Percentiles rank a stretch among this genome's conserved stretches.
These are phyloP conservation scores for Albula glossodonta DNA, from an alignment of 2,113 vertebrate species.

Conservation along the genomic window DNA sequence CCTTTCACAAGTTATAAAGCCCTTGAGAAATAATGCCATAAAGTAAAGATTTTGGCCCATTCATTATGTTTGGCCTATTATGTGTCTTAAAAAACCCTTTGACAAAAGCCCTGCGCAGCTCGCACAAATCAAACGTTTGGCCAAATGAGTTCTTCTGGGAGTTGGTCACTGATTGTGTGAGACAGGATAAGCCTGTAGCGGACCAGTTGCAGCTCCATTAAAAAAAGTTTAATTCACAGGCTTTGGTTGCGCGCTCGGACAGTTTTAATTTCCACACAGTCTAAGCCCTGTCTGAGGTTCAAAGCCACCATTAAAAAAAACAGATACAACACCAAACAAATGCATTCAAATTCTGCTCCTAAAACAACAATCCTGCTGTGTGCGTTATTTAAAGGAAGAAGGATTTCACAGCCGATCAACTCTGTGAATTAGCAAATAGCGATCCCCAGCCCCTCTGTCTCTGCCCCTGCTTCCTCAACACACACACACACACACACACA, in stretches of 20 bases:
- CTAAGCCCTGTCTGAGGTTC: not conserved
- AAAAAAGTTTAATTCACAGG: conserved; percentile 2
- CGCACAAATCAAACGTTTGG: conserved; percentile 17
- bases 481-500: not conserved
- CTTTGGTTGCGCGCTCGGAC: not conserved
- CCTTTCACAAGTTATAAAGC: not conserved
- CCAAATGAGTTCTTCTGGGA: conserved; percentile 7
- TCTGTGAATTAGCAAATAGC: not conserved
- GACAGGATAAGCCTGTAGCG: conserved; percentile 5
- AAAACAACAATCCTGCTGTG: not conserved
- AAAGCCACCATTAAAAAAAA: not conserved
- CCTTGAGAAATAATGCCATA: conserved; percentile 11
- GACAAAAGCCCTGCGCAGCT: not conserved
- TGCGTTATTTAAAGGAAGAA: not conserved
- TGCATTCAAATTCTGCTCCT: not conserved
- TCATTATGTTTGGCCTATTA: conserved; percentile 5
- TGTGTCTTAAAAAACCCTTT: conserved; percentile 1
- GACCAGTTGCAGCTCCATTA: conserved; percentile 7
- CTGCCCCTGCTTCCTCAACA: no score
- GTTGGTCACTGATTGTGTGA: conserved; percentile 5
- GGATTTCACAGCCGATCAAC: not conserved
- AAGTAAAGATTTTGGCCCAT: conserved; percentile 3
- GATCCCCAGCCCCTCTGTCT: not conserved
- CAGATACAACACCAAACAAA: not conserved
- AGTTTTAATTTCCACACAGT: conserved; percentile 4